These are phyloP conservation scores for Ailuropoda melanoleuca DNA, from an alignment of 2,113 vertebrate genomes.

Conservation along the genomic window DNA sequence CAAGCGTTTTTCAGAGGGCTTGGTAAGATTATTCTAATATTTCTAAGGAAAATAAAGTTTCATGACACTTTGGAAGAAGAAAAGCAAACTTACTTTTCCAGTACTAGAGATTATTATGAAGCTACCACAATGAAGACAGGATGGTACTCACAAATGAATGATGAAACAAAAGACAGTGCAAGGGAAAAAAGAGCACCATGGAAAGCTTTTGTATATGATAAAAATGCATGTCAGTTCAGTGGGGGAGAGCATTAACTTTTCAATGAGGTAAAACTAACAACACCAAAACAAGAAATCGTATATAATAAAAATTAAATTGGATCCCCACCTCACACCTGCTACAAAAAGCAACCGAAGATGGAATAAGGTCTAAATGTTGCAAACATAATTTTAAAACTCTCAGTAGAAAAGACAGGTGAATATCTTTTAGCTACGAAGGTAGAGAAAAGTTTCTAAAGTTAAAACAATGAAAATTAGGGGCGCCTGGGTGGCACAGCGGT, in stretches of 20 bases:
- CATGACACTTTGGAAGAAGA: neutral
- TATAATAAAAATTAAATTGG: neutral
- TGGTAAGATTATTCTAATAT: neutral
- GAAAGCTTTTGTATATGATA: neutral
- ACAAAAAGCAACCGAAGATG: neutral
- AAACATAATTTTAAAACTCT: neutral
- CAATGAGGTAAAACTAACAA: neutral
- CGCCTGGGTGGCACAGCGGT: no score
- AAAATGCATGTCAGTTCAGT: neutral
- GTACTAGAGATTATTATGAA: neutral
- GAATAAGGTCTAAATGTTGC: neutral
- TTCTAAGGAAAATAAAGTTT: neutral
- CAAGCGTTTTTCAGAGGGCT: neutral
- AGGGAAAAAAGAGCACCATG: neutral
- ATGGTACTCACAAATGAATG: neutral
- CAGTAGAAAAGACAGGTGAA: neutral
- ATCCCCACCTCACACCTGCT: neutral
- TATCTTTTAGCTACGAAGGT: neutral
- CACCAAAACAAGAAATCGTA: neutral
- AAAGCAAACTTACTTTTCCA: neutral
- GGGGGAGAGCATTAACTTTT: neutral
- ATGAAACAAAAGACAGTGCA: neutral
- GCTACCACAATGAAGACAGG: neutral
- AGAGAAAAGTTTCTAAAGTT: neutral
- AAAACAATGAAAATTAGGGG: slow-evolving; percentile 14